Evolutionary conservation across 2,113 vertebrate species (phyloP).

Genomic region (Tragelaphus imberbis): DNA sequence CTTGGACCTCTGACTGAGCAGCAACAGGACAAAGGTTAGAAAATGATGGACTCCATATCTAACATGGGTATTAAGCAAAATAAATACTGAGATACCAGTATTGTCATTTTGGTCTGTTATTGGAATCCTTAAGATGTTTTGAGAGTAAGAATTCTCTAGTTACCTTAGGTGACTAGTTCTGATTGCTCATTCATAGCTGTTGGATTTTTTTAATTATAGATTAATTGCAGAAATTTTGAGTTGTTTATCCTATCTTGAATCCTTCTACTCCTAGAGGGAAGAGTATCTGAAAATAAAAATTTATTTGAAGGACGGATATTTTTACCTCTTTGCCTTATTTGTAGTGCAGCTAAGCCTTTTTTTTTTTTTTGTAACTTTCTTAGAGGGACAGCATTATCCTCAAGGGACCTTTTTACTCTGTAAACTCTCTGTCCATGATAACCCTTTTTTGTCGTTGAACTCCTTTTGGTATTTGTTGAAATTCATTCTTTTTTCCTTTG

Average conservation of each 20-base stretch:
- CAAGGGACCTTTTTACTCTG: neutral
- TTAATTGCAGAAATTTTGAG: neutral
- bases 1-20: neutral
- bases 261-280: neutral
- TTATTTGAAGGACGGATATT: neutral
- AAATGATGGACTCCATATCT: neutral
- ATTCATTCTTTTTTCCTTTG: constrained; percentile 27
- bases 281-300: neutral
- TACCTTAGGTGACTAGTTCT: neutral
- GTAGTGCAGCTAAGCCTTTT: neutral
- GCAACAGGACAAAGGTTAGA: neutral
- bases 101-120: neutral
- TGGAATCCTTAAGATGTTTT: neutral
- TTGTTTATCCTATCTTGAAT: neutral
- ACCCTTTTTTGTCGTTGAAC: neutral
- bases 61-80: neutral
- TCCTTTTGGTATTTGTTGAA: neutral
- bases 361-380: neutral
- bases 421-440: neutral
- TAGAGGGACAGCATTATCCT: neutral
- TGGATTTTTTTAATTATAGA: neutral
- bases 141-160: neutral
- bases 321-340: neutral
- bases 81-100: neutral
- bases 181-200: neutral